Evolutionary conservation across 2,888 invertebrate genomes (phyloP).

Genomic region (Galerucella pusilla): DNA sequence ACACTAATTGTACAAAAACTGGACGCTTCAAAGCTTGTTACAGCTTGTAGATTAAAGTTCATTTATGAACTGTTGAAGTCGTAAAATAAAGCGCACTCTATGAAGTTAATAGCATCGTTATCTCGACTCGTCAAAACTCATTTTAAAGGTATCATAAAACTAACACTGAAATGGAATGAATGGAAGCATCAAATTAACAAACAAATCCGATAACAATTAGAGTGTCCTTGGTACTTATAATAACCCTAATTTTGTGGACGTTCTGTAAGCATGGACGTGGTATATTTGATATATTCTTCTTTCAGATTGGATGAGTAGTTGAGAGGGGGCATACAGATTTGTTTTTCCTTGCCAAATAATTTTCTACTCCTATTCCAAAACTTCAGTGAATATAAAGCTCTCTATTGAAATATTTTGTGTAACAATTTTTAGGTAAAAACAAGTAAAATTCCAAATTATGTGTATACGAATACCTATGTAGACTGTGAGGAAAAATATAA

Average conservation of each 20-base stretch:
- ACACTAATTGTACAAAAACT: not conserved
- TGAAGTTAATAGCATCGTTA: not conserved
- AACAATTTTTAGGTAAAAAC: too few relatives aligned
- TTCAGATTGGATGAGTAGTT: too few relatives aligned
- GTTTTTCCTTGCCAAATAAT: too few relatives aligned
- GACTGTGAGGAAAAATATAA: too few relatives aligned
- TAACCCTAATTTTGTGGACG: not conserved
- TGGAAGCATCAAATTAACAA: slow-evolving; percentile 16
- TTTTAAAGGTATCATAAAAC: slow-evolving; percentile 5
- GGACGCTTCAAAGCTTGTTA: not conserved
- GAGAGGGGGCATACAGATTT: too few relatives aligned
- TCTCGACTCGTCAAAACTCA: slow-evolving; percentile 6
- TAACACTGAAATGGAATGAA: slow-evolving; percentile 13
- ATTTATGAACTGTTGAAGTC: not conserved
- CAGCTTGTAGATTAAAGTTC: not conserved
- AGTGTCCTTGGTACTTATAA: slow-evolving; percentile 8
- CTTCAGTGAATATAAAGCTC: too few relatives aligned
- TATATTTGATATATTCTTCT: not conserved
- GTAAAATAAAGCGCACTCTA: not conserved
- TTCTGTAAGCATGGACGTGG: not conserved
- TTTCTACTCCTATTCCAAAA: too few relatives aligned
- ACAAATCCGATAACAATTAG: slow-evolving; percentile 13
- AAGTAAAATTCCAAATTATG: too few relatives aligned
- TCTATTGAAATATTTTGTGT: too few relatives aligned
- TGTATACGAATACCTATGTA: too few relatives aligned